Evolutionary conservation across 2,797 vertebrate species (phyloP), one percentile per base, ranked within the genome.

Genomic region (Pelobates cultripes): DNA sequence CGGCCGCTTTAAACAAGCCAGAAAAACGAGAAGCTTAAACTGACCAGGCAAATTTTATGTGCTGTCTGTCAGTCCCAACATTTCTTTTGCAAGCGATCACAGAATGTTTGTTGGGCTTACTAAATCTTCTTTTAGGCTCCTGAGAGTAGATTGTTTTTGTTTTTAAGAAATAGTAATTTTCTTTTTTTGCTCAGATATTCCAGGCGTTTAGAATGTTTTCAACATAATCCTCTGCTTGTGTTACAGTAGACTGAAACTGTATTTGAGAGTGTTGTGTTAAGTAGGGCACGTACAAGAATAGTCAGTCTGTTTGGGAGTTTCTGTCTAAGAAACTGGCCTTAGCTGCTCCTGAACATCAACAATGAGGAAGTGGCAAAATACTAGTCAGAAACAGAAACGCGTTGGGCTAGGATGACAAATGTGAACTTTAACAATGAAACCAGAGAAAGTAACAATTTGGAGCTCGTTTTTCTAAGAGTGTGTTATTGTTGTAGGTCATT

Each of bases 71-170:
- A 71, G 51, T 81, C 73, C 42, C 44, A 10, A 3, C 40, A 8
- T 17, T 41, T 81, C 67, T 41, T 4, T 76, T 43, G 68, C 73
- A 70, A 28, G 55, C 74, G 83, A 83, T 88, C 77, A 86, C 81
- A 87, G 86, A 85, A 86, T 87, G 87, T 86, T 89, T 89, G 86
- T 85, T 10, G 47, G 47, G 10, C 47, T 51, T 51, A 51, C 10
- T 51, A 51, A 1, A 6, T 51, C 47, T 51, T 51, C 10, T 10
- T 51, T 10, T 6, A 51, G 47, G 10, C 47, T 1, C 5, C 10
- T 10, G 5, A 6, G 47, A 6, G 5, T 51, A 6, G 5, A 51
- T 51, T 51, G 10, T 51, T 51, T 6, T 51, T 51, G 1, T 51
- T 51, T 51, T 51, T 51, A 51, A 3, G 10, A 6, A 51, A 51